Evolutionary conservation across 2,113 vertebrate genomes (phyloP).

Genomic region (Tyto alba): DNA sequence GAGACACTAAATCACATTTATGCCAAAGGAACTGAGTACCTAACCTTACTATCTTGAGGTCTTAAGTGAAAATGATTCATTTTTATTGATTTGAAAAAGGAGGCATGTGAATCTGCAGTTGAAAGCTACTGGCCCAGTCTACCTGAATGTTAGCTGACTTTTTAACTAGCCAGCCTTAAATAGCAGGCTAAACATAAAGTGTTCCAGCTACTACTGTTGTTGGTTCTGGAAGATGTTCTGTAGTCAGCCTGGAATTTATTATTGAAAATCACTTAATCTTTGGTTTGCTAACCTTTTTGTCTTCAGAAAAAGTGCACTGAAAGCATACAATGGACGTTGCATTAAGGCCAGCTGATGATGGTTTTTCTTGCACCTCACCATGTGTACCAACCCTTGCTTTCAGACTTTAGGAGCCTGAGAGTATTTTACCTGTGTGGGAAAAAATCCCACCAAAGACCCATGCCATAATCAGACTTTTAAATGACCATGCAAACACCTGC

Average conservation of each 20-base stretch:
- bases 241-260: background rate
- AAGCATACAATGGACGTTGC: accelerated
- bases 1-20: background rate
- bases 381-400: background rate
- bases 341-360: background rate
- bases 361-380: background rate
- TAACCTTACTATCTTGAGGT: background rate
- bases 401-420: background rate
- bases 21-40: background rate
- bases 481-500: background rate
- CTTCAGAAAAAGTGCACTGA: background rate
- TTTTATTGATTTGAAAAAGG: background rate
- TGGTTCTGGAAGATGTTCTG: background rate
- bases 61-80: background rate
- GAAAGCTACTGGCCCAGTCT: background rate
- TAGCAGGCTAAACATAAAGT: background rate
- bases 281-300: background rate
- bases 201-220: background rate
- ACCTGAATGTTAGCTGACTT: background rate
- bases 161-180: background rate
- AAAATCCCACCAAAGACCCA: accelerated
- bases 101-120: background rate
- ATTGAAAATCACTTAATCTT: background rate
- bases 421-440: background rate
- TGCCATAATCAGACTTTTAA: background rate